phyloP scores from a whole-genome alignment of 1,140 invertebrate species.

The Druon quercuslanigerum region DNA sequence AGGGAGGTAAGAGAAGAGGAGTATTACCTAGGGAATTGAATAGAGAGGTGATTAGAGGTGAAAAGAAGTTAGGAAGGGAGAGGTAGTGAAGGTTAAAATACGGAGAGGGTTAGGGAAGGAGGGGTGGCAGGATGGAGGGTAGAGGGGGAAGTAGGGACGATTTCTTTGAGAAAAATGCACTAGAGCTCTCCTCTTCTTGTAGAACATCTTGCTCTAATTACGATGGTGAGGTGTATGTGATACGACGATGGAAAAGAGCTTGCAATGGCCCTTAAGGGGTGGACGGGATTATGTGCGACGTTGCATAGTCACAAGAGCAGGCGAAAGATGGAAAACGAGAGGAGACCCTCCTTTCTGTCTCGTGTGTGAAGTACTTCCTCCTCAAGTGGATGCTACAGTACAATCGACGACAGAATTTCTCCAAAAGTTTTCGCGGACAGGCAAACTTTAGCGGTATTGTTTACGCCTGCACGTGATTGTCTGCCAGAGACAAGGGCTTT shows the following conservation, averaged over 20 bases:
- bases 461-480: constrained; percentile 32
- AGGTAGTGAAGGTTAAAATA: no score
- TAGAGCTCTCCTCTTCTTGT: no score
- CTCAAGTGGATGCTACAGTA: constrained; percentile 26
- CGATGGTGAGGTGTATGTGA: not conserved
- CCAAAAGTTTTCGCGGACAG: constrained; percentile 11
- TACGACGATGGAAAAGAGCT: not conserved
- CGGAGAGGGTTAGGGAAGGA: no score
- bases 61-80: no score
- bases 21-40: no score
- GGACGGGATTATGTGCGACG: not conserved
- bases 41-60: no score
- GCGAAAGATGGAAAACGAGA: not conserved
- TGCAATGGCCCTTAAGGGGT: constrained; percentile 17
- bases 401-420: constrained; percentile 47
- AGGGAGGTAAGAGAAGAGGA: no score
- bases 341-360: constrained; percentile 33
- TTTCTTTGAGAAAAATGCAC: no score
- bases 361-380: constrained; percentile 16
- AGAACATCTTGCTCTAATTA: constrained; percentile 34
- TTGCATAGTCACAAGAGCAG: constrained; percentile 27
- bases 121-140: no score
- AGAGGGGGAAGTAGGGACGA: no score
- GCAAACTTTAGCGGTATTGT: constrained; percentile 1
- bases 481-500: not conserved